These are phyloP conservation scores for Nudaria mundana DNA, from an alignment of 2,888 invertebrate species.

Conservation along the genomic window DNA sequence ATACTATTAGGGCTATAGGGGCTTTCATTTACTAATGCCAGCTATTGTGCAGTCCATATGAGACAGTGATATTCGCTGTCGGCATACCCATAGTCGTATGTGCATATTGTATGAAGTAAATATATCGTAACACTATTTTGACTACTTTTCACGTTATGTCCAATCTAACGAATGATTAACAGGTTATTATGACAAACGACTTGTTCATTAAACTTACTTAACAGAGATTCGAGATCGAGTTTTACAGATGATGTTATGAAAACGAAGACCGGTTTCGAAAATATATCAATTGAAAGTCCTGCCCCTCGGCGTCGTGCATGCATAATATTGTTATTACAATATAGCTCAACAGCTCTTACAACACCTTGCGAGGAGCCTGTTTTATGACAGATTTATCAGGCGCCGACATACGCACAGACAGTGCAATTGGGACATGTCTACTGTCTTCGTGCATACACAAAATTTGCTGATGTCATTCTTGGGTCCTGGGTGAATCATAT, in stretches of 20 bases:
- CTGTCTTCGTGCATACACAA: slow-evolving; percentile 26
- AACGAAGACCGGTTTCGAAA: slow-evolving; percentile 73
- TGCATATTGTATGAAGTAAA: slow-evolving; percentile 2
- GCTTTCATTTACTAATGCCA: too few species aligned
- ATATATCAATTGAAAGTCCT: slow-evolving; percentile 77
- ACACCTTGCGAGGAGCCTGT: slow-evolving; percentile 53
- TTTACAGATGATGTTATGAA: slow-evolving; percentile 66
- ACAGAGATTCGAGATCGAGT: slow-evolving; percentile 41
- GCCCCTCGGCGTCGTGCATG: slow-evolving; percentile 49
- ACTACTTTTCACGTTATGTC: not conserved
- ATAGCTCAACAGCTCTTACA: slow-evolving; percentile 53
- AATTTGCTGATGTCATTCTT: slow-evolving; percentile 14
- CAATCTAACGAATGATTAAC: slow-evolving; percentile 1
- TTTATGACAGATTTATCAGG: slow-evolving; percentile 57
- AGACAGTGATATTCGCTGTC: too few species aligned
- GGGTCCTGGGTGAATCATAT: slow-evolving; percentile 12
- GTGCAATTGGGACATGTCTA: slow-evolving; percentile 39
- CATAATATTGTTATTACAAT: slow-evolving; percentile 77
- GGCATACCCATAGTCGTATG: too few species aligned
- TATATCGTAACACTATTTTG: not conserved
- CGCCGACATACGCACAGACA: slow-evolving; percentile 38
- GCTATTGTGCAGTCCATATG: too few species aligned
- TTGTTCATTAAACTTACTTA: slow-evolving; percentile 35
- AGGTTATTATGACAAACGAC: slow-evolving; percentile 10
- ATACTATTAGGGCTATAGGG: too few species aligned